Conservation (phyloP, 1,140 invertebrate species). For the Holcopasites calliopsidis region DNA sequence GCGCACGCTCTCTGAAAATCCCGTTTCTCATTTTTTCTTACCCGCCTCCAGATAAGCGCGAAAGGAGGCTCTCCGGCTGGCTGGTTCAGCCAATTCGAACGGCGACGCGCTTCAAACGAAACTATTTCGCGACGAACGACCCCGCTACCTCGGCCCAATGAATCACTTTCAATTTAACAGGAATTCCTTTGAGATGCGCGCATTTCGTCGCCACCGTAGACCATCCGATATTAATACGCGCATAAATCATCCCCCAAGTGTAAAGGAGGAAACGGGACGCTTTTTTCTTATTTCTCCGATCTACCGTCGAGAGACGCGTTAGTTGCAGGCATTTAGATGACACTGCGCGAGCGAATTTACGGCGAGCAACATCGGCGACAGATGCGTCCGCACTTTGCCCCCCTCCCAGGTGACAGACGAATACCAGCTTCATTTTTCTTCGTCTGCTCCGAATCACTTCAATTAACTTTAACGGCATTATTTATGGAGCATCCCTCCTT, state of each 20-base stretch:
- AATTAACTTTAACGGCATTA: too few species aligned
- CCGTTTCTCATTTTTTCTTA: constrained; percentile 26
- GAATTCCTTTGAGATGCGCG: constrained; percentile 38
- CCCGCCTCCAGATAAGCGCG: constrained; percentile 10
- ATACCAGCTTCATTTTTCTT: background rate
- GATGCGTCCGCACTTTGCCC: constrained; percentile 7
- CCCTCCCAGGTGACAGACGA: background rate
- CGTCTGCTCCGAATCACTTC: too few species aligned
- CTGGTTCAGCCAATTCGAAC: background rate
- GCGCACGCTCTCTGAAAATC: constrained; percentile 8
- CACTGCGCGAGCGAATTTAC: constrained; percentile 51
- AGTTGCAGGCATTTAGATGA: constrained; percentile 26
- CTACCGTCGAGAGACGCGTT: background rate
- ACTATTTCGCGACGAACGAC: background rate
- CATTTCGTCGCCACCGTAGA: background rate
- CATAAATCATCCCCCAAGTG: constrained; percentile 47
- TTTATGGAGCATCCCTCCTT: too few species aligned
- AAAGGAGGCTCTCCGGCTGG: background rate
- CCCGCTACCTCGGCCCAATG: background rate
- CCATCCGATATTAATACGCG: constrained; percentile 51
- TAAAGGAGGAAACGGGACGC: constrained; percentile 28
- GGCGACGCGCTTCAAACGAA: background rate
- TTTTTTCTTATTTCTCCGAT: too few species aligned
- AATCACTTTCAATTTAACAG: constrained; percentile 35
- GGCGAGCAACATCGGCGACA: constrained; percentile 13